Conservation (phyloP, 1,140 invertebrate genomes). For the Brachionus plicatilis region DNA sequence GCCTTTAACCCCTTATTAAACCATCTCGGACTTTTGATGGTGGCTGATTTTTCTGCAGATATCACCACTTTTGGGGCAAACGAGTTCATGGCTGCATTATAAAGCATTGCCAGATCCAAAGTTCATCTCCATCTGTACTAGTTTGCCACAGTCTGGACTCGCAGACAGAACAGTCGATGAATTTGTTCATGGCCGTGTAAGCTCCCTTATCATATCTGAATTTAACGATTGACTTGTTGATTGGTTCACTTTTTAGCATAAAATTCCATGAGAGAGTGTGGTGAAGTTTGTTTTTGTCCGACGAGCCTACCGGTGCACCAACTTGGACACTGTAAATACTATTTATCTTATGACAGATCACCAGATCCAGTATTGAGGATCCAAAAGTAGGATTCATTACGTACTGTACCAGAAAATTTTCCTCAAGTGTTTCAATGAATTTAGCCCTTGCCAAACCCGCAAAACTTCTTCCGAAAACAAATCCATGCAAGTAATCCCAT, state of each 20-base stretch:
- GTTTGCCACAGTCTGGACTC: not conserved
- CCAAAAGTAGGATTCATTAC: too few relatives aligned
- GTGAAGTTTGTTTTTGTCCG: too few relatives aligned
- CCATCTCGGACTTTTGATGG: not conserved
- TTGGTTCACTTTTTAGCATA: not conserved
- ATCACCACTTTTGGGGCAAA: not conserved
- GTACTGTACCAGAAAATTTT: too few relatives aligned
- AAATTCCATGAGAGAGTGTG: too few relatives aligned
- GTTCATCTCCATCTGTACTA: not conserved
- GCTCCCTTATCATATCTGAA: not conserved
- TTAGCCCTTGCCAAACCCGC: too few relatives aligned
- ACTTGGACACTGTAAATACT: too few relatives aligned
- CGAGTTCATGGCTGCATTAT: not conserved
- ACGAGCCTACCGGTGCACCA: too few relatives aligned
- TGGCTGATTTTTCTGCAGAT: not conserved
- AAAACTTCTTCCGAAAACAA: too few relatives aligned
- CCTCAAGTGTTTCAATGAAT: too few relatives aligned
- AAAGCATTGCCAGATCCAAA: not conserved
- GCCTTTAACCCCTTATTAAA: not conserved
- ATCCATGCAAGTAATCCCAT: too few relatives aligned
- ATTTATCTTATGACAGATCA: too few relatives aligned
- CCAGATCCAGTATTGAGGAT: too few relatives aligned
- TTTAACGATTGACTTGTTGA: not conserved
- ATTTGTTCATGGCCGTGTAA: not conserved
- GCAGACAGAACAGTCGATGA: not conserved